Percentiles rank a stretch among this genome's conserved stretches.
Conservation (phyloP, 2,113 vertebrate species). For the Oplegnathus fasciatus region DNA sequence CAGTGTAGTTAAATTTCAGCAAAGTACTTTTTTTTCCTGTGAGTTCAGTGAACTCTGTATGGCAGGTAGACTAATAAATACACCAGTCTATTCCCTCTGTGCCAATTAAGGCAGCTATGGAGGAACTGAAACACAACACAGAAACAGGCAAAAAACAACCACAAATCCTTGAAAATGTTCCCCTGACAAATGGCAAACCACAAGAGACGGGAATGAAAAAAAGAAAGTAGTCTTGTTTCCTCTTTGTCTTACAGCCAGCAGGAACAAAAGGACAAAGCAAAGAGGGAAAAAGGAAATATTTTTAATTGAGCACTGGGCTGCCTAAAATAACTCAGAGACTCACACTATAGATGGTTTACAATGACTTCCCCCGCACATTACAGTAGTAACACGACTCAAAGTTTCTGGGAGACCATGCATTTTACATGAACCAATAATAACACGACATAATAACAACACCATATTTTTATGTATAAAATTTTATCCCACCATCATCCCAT, state of each 20-base stretch:
- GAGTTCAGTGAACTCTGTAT: conserved; percentile 1
- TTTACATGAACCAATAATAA: conserved; percentile 4
- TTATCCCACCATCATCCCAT: not conserved
- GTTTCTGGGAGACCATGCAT: not conserved
- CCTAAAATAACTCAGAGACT: conserved; percentile 11
- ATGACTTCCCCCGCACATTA: not conserved
- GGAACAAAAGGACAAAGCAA: not conserved
- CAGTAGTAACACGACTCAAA: not conserved
- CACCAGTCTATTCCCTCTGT: conserved; percentile 13
- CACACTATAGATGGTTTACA: not conserved
- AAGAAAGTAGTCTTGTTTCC: not conserved
- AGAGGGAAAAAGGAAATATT: not conserved
- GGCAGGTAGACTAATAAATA: conserved; percentile 19
- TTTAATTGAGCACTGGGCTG: conserved; percentile 17
- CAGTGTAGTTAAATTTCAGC: not conserved
- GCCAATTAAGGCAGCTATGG: conserved; percentile 34
- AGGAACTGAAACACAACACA: conserved; percentile 22
- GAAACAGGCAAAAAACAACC: not conserved
- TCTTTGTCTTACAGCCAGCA: not conserved
- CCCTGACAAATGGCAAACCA: conserved; percentile 18
- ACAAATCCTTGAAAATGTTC: conserved; percentile 31
- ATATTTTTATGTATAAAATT: not conserved
- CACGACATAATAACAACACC: not conserved
- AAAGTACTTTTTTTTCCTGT: not conserved
- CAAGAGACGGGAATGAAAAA: not conserved